Base-by-base conservation (phyloP, 2,888 invertebrate species). In the Pediacus dermestoides region DNA sequence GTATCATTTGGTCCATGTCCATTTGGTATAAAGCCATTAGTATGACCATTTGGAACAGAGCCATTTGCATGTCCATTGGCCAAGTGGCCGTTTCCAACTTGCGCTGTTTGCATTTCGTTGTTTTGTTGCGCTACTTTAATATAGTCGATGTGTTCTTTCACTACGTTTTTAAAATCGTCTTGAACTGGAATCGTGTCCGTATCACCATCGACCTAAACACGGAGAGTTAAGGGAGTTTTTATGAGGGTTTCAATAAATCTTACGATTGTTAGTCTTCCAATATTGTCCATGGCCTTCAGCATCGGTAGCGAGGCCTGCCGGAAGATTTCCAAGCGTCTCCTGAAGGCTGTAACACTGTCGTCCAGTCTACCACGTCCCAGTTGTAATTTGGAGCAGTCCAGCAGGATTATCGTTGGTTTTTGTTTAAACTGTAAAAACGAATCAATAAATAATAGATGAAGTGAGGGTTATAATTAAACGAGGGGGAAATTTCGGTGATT, bases 371-470 rank as follows among this genome's bases (percentile, higher is more conserved):
- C 88, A 14, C 90, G 77, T 0, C 89, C 90, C 28, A 90, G 72
- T 66, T 91, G 89, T 40, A 91, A 74, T 67, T 93, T 93, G 0
- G 92, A 91, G 60, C 93, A 93, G 70, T 94, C 94, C 57, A 94
- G 72, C 1, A 94, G 75, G 2, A 94, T 80, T 61, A 90, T 79
- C 0, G 87, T 81, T 2, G 93, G 91, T 31, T 78, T 75, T 54
- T 84, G 77, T 37, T 79, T 78, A 67, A 82, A 88, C 90, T 90
- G 67, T 11, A 71, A 68, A 46, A 47, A 53, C n/a, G n/a, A n/a
- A n/a, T n/a, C n/a, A n/a, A n/a, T n/a, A n/a, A n/a, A n/a, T n/a
- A n/a, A n/a, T n/a, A n/a, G n/a, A n/a, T n/a, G n/a, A n/a, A n/a
- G n/a, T n/a, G n/a, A n/a, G n/a, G n/a, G n/a, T n/a, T n/a, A n/a